A percentile compares a stretch with the other conserved stretches of the same genome.
phyloP scores from a whole-genome alignment of 2,888 invertebrate species.

The Latheticus oryzae region DNA sequence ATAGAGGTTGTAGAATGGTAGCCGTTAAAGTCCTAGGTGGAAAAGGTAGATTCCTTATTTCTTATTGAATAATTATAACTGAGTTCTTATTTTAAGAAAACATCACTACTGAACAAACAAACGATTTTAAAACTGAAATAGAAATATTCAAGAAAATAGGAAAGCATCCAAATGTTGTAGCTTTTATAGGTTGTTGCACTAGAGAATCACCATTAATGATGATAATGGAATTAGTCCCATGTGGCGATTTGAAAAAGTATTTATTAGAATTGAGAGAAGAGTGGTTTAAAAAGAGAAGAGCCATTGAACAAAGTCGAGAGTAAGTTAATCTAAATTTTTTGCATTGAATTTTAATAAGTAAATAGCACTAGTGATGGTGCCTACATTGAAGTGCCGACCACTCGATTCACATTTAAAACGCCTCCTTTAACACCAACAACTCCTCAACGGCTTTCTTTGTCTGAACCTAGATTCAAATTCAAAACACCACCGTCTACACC shows the following conservation, averaged over 20 bases:
- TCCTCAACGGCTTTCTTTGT: too few relatives aligned
- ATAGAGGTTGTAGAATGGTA: slow-evolving; percentile 69
- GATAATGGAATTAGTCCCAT: slow-evolving; percentile 82
- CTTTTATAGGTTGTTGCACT: slow-evolving; percentile 81
- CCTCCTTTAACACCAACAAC: too few relatives aligned
- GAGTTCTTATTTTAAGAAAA: slow-evolving; percentile 2
- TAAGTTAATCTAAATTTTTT: too few relatives aligned
- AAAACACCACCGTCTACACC: too few relatives aligned
- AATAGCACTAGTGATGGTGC: slow-evolving; percentile 53
- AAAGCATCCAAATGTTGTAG: slow-evolving; percentile 83
- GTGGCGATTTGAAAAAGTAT: slow-evolving; percentile 79
- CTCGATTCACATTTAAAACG: too few relatives aligned
- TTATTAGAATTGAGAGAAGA: slow-evolving; percentile 67
- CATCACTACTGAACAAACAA: slow-evolving; percentile 63
- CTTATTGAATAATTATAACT: too few relatives aligned
- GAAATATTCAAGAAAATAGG: slow-evolving; percentile 82
- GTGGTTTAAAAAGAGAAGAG: slow-evolving; percentile 51
- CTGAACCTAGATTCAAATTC: too few relatives aligned
- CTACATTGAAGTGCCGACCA: slow-evolving; percentile 46
- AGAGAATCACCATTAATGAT: slow-evolving; percentile 76
- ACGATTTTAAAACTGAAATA: slow-evolving; percentile 83
- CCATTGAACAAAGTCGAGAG: too few relatives aligned
- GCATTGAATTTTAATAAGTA: too few relatives aligned
- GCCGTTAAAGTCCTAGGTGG: slow-evolving; percentile 82
- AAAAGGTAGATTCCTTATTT: slow-evolving; percentile 56